Conservation (phyloP, 2,888 invertebrate genomes). For the Empis livida region DNA sequence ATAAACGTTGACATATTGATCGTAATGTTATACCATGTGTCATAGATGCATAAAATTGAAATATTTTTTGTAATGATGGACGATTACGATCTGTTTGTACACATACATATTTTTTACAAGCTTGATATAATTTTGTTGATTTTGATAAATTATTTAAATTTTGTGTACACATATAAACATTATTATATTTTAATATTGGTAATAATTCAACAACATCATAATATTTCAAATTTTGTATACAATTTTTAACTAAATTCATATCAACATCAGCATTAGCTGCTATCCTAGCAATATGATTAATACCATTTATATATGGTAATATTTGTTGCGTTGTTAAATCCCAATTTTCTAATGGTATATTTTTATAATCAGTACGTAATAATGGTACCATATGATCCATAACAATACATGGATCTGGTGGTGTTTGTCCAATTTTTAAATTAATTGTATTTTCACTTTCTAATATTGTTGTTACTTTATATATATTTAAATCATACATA, state of each 20-base stretch:
- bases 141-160: conserved; percentile 55
- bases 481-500: conserved; percentile 66
- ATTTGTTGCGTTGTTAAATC: conserved; percentile 91
- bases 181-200: conserved; percentile 73
- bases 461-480: conserved; percentile 57
- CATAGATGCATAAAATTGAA: conserved; percentile 50
- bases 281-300: conserved; percentile 82
- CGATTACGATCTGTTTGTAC: conserved; percentile 24
- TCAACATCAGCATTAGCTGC: conserved; percentile 85
- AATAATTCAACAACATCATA: conserved; percentile 60
- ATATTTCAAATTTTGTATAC: conserved; percentile 82
- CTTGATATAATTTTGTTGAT: conserved; percentile 51
- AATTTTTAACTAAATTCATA: conserved; percentile 84
- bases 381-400: conserved; percentile 86
- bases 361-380: conserved; percentile 49
- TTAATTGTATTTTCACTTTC: conserved; percentile 82
- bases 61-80: conserved; percentile 32
- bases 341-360: conserved; percentile 64
- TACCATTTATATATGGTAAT: conserved; percentile 79
- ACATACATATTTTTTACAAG: conserved; percentile 45
- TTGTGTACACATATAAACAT: conserved; percentile 71
- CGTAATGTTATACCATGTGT: conserved; percentile 55
- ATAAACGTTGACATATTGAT: conserved; percentile 53
- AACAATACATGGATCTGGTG: conserved; percentile 68
- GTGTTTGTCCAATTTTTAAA: conserved; percentile 72